phyloP scores from a whole-genome alignment of 1,140 invertebrate genomes.

The Brachionus asplanchnoidis region DNA sequence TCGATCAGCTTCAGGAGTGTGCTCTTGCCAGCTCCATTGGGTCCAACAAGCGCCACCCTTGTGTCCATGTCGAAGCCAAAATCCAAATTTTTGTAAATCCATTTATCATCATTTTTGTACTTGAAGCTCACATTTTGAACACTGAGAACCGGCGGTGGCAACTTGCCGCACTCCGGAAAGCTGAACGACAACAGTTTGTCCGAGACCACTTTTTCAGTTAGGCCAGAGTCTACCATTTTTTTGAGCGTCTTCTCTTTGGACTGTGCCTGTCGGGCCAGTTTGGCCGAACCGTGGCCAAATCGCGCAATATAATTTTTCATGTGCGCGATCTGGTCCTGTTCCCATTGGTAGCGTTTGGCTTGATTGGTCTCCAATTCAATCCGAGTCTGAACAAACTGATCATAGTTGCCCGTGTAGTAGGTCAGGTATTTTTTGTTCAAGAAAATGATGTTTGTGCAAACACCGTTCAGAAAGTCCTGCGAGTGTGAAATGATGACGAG shows the following conservation, averaged over 20 bases:
- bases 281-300: constrained; percentile 97
- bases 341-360: constrained; percentile 98
- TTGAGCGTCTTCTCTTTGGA: constrained; percentile 98
- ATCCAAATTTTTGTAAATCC: constrained; percentile 94
- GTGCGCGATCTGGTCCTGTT: constrained; percentile 96
- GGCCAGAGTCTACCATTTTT: constrained; percentile 94
- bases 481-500: constrained; percentile 98
- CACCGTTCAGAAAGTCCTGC: constrained; percentile 99
- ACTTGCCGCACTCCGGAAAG: constrained; percentile 89
- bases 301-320: constrained; percentile 99
- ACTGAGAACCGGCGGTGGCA: constrained; percentile 98
- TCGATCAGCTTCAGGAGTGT: constrained; percentile 91
- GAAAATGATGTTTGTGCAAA: constrained; percentile 97
- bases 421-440: constrained; percentile 73
- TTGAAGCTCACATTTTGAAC: constrained; percentile 94
- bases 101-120: constrained; percentile 61
- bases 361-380: constrained; percentile 95
- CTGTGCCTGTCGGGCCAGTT: constrained; percentile 93
- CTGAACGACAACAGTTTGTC: constrained; percentile 88
- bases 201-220: constrained; percentile 83
- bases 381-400: constrained; percentile 84
- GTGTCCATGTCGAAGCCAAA: constrained; percentile 99
- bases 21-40: constrained; percentile 97
- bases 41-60: constrained; percentile 87
- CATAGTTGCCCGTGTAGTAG: constrained; percentile 73